A percentile compares a stretch with the other conserved stretches of the same genome.
Evolutionary conservation across 2,888 invertebrate genomes (phyloP).

Genomic region (Arctia plantaginis): DNA sequence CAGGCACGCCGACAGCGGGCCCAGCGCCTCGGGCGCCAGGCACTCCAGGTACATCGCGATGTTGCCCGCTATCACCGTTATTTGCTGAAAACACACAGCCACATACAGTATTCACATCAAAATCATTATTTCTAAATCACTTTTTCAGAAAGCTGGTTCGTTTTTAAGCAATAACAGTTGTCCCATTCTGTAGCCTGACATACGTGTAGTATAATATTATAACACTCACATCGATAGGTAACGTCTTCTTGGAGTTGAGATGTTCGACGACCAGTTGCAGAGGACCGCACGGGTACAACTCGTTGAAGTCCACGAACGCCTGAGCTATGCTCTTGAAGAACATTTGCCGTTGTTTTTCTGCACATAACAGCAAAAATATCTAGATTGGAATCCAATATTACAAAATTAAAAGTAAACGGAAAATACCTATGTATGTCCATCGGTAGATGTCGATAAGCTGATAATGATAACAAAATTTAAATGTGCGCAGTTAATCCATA

Average conservation of each 20-base stretch:
- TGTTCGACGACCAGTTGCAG: conserved; percentile 95
- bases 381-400: background rate
- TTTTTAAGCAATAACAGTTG: no score
- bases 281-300: conserved; percentile 97
- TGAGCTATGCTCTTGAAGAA: conserved; percentile 98
- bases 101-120: background rate
- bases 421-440: no score
- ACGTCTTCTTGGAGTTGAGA: conserved; percentile 81
- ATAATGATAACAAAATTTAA: no score
- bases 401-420: no score
- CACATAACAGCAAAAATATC: conserved; percentile 17
- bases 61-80: conserved; percentile 94
- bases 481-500: no score
- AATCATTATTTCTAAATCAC: background rate
- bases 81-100: conserved; percentile 64
- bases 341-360: conserved; percentile 90
- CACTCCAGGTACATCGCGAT: conserved; percentile 97
- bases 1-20: conserved; percentile 89
- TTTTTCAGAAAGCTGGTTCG: no score
- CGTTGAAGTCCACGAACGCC: conserved; percentile 97
- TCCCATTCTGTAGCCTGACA: no score
- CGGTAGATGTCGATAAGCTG: no score
- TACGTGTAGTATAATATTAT: background rate
- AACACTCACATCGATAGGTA: conserved; percentile 76
- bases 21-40: conserved; percentile 93